Percentiles rank a stretch among this genome's conserved stretches.
phyloP scores from a whole-genome alignment of 2,888 invertebrate genomes.

The Holacanthella duospinosa region DNA sequence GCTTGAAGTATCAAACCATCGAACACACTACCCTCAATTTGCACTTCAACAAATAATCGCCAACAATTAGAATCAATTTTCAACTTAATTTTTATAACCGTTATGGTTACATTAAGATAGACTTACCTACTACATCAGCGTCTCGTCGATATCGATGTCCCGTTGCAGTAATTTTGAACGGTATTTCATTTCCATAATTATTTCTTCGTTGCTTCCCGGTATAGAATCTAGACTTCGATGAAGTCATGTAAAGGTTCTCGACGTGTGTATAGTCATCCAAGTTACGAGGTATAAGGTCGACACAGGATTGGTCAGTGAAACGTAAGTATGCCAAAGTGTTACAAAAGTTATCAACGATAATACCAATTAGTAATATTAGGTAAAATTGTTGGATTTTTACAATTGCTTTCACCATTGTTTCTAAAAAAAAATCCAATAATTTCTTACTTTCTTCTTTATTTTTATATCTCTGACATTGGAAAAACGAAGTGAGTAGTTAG shows the following conservation, averaged over 20 bases:
- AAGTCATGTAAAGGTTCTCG: background rate
- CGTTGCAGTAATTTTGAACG: slow-evolving; percentile 23
- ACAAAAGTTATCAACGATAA: background rate
- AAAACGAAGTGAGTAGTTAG: too few species aligned
- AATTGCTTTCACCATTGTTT: too few species aligned
- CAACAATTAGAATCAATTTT: background rate
- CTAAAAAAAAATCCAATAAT: too few species aligned
- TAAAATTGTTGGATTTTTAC: too few species aligned
- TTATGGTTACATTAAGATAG: too few species aligned
- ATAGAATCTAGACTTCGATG: slow-evolving; percentile 2
- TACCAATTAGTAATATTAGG: too few species aligned
- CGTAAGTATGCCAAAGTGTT: slow-evolving; percentile 4
- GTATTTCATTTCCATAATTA: slow-evolving; percentile 21
- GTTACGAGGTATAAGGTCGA: slow-evolving; percentile 30
- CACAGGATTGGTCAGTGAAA: slow-evolving; percentile 31
- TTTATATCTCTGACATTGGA: too few species aligned
- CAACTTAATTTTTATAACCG: background rate
- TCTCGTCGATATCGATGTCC: slow-evolving; percentile 29
- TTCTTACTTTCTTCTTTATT: too few species aligned
- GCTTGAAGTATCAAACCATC: slow-evolving; percentile 33
- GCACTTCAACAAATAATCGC: slow-evolving; percentile 21
- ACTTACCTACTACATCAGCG: slow-evolving; percentile 29
- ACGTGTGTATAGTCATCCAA: slow-evolving; percentile 9
- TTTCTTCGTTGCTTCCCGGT: slow-evolving; percentile 17
- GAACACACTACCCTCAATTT: slow-evolving; percentile 31